Base-by-base conservation (phyloP, 2,888 invertebrate genomes). In the Stenurella melanura region DNA sequence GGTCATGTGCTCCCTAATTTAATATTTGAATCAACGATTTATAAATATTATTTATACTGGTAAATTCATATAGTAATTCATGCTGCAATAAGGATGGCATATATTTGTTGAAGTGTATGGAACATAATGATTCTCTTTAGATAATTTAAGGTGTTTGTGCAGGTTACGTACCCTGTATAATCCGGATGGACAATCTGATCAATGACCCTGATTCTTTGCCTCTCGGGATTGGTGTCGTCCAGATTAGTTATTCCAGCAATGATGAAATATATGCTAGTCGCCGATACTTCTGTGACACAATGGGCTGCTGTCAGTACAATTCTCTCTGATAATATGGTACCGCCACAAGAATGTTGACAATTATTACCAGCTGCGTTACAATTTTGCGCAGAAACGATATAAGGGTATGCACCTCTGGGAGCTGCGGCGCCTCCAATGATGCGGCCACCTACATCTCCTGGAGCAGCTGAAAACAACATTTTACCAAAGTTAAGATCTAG, bases 251-350 rank as follows among this genome's bases (percentile, higher is more conserved):
- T 42, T 3, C 64, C 64, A 6, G 18, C 64, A 18, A 42, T 10
- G 4, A 64, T 5, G 1, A 1, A 15, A 7, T 38, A 18, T 11
- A 6, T 19, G 11, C 64, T 42, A 6, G 30, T 26, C 0, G 19
- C 64, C 5, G 42, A 11, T 15, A 42, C 38, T 11, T 64, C 64
- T 2, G 64, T 64, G 42, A 64, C 15, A n/a, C 64, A 64, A 30
- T 64, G 64, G 5, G 15, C 64, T 4, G 64, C 64, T 7, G 64
- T 42, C 10, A 64, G 42, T 9, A 64, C 18, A 38, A 38, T 34
- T 9, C 1, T 38, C 2, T n/a, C 34, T 1, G 21, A 7, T 11
- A 64, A 0, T n/a, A 64, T 64, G 18, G 38, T 10, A 11, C 18
- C 34, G 1, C 63, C 63, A n/a, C 63, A 64, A 3, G 63, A 5